Evolutionary conservation across 1,140 invertebrate genomes (phyloP), one percentile per base, ranked within the genome.

Genomic region (Geopemphigus sp.): DNA sequence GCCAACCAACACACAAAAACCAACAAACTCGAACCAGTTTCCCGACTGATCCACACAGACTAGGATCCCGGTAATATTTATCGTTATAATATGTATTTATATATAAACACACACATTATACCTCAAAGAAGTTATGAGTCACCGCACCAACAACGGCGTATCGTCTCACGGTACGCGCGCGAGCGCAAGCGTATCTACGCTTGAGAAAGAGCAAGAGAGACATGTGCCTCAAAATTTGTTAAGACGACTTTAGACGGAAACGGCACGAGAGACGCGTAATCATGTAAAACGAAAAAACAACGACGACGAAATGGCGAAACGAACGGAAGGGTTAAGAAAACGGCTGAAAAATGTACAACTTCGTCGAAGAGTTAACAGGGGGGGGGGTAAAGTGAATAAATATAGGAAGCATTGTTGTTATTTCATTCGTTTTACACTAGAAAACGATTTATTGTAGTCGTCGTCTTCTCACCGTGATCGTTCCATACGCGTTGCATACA

Each of bases 181-280:
- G 57, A 0, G 4, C 24, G 63, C 22, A 24, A 50, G 68, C 68
- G 54, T 47, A 11, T 19, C 47, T 72, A n/a, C n/a, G n/a, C n/a
- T n/a, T n/a, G n/a, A n/a, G n/a, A n/a, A n/a, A n/a, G n/a, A n/a
- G n/a, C n/a, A n/a, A n/a, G n/a, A n/a, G n/a, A n/a, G n/a, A n/a
- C n/a, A n/a, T n/a, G n/a, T n/a, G n/a, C n/a, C n/a, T n/a, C n/a
- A n/a, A n/a, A 72, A 72, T 72, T 50, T 17, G 68, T 72, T 72
- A 74, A 74, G 53, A n/a, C 70, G 70, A 29, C 26, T n/a, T n/a
- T 39, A 53, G 53, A 74, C 53, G 53, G 22, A 74, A 53, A 74
- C 19, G 53, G 54, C 53, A 12, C 32, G 29, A n/a, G 26, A 15
- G 53, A 14, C 19, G 22, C 11, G 6, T 26, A 3, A 22, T n/a